phyloP scores from a whole-genome alignment of 2,797 vertebrate species.

The Phylloscopus collybita region DNA sequence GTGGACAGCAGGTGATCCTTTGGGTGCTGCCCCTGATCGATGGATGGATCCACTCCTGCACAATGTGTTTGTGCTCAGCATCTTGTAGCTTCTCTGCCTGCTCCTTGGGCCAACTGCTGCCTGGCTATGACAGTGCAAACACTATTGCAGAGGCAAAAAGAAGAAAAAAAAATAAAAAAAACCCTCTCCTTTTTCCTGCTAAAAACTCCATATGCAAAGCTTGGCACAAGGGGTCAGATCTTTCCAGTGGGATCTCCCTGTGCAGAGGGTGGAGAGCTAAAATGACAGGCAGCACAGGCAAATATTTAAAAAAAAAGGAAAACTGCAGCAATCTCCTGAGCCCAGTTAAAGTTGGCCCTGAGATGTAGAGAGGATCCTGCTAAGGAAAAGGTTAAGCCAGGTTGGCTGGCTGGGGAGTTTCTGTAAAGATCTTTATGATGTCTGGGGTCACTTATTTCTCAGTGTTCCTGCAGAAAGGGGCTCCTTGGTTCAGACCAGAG shows the following conservation, averaged over 20 bases:
- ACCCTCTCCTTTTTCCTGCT: not conserved
- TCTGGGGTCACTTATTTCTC: not conserved
- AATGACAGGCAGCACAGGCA: not conserved
- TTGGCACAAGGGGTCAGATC: not conserved
- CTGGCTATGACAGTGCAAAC: not conserved
- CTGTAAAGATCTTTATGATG: not conserved
- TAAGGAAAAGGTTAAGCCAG: not conserved
- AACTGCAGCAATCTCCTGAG: not conserved
- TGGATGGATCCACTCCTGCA: not conserved
- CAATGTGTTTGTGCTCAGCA: not conserved
- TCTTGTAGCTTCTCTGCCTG: not conserved
- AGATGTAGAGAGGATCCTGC: not conserved
- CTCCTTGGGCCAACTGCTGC: not conserved
- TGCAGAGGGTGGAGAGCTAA: not conserved
- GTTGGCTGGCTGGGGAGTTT: not conserved
- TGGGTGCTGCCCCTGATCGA: not conserved
- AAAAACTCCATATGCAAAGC: not conserved
- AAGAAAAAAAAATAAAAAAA: not conserved
- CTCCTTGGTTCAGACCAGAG: not conserved
- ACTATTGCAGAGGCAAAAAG: not conserved
- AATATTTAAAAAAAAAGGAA: not conserved
- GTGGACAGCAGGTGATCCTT: not conserved
- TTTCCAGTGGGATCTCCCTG: not conserved
- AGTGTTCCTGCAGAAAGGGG: not conserved
- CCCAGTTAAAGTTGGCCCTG: not conserved